Conservation (phyloP, 1,140 invertebrate species). For the Kradibia gibbosae region DNA sequence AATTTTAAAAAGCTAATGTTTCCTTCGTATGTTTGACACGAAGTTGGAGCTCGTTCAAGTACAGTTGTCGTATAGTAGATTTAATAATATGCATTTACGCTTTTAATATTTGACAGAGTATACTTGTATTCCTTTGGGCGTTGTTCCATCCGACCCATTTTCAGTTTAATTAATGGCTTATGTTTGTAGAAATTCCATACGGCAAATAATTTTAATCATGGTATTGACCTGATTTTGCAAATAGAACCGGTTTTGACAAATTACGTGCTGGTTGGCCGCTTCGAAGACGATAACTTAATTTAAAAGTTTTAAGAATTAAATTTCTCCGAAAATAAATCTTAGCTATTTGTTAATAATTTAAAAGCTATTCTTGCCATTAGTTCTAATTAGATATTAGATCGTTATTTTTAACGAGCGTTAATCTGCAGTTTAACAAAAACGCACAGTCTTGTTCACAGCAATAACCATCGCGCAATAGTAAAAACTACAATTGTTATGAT, state of each 20-base stretch:
- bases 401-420: too few species aligned
- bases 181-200: constrained; percentile 29
- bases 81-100: constrained; percentile 45
- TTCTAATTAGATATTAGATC: too few species aligned
- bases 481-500: too few species aligned
- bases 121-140: constrained; percentile 59
- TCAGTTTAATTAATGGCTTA: constrained; percentile 44
- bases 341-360: too few species aligned
- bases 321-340: too few species aligned
- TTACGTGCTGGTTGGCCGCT: too few species aligned
- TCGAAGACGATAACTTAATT: too few species aligned
- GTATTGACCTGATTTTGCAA: constrained; percentile 47
- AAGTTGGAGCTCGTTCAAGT: constrained; percentile 37
- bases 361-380: too few species aligned
- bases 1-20: constrained; percentile 19
- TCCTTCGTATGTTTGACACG: constrained; percentile 13
- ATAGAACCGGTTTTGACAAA: not conserved
- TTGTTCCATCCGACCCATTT: constrained; percentile 34
- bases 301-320: too few species aligned
- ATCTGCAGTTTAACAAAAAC: too few species aligned
- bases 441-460: too few species aligned
- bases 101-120: constrained; percentile 58
- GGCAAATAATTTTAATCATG: constrained; percentile 25
- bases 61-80: constrained; percentile 25
- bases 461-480: too few species aligned